Conservation (phyloP, 2,113 vertebrate genomes). For the Poeciliopsis prolifica region DNA sequence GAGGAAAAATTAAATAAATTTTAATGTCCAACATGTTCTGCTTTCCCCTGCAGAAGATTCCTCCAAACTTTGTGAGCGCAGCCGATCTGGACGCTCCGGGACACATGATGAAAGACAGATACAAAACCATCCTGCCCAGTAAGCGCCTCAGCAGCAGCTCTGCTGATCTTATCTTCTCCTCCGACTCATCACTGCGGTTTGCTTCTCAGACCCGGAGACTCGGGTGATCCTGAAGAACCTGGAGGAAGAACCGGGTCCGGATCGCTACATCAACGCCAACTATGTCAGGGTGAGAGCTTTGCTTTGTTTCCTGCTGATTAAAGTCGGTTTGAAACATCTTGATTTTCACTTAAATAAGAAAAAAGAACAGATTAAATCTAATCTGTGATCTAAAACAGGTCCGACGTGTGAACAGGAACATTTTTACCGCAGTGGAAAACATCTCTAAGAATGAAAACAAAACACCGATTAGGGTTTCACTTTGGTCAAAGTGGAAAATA, state of each 20-base stretch:
- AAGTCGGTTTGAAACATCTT: neutral
- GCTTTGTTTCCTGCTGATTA: neutral
- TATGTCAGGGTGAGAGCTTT: slow-evolving; percentile 86
- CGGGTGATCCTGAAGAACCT: slow-evolving; percentile 83
- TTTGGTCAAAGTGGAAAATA: too few relatives aligned
- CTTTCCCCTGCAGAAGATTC: slow-evolving; percentile 85
- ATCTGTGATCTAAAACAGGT: neutral
- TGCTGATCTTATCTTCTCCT: neutral
- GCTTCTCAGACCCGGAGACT: slow-evolving; percentile 85
- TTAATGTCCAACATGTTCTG: neutral
- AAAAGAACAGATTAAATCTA: too few relatives aligned
- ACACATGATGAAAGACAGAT: slow-evolving; percentile 87
- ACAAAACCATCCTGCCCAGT: slow-evolving; percentile 94
- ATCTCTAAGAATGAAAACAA: neutral
- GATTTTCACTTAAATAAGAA: too few relatives aligned
- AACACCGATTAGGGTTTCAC: neutral
- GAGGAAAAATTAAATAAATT: neutral
- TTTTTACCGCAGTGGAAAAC: too few relatives aligned
- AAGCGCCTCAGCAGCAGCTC: slow-evolving; percentile 38
- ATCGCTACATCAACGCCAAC: slow-evolving; percentile 92
- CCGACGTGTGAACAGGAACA: neutral
- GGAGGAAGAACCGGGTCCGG: slow-evolving; percentile 72
- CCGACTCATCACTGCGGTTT: neutral
- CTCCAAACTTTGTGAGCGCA: slow-evolving; percentile 85
- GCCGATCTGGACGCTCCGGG: slow-evolving; percentile 87